Base-by-base conservation (phyloP, 2,888 invertebrate genomes). In the Bombylius discolor region DNA sequence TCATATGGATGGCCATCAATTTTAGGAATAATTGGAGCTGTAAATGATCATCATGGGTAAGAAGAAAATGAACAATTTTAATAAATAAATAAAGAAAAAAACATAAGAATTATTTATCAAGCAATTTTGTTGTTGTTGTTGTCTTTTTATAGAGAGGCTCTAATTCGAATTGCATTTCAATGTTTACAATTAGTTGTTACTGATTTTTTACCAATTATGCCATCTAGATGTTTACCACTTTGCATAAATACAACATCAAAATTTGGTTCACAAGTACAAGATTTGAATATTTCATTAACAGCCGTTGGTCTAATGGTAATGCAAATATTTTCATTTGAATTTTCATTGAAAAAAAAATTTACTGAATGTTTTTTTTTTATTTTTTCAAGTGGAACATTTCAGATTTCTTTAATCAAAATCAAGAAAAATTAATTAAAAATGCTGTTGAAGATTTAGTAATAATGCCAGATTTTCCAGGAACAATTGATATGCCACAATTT, bases 391-490 rank as follows among this genome's bases (percentile, higher is more conserved):
- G 97, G 98, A 98, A 97, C 72, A 95, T 98, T 66, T 94, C 96
- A 0, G 98, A 98, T 76, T 96, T 94, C 71, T 86, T 97, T 66
- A 94, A 89, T 77, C 95, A 96, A 80, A 95, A 95, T 72, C 88
- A 92, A 67, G 89, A 90, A 63, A 88, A 88, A 73, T 74, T 92
- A 49, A 83, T 83, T 65, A 80, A 81, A 55, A 85, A 86, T 31
- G 76, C 90, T 59, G 81, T 83, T 39, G 84, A 82, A 64, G 89
- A 91, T 67, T 77, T 79, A 9, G 80, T 83, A n/a, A 84, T 88
- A 42, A 82, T 88, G 63, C 90, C 89, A 3, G 89, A 89, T 68
- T 86, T 89, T 71, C 89, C 90, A 14, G 85, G 87, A 61, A 87
- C 87, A 52, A 81, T 86, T 5, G 87, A 89, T 64, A 83, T 92